A percentile compares a stretch with the other conserved stretches of the same genome.
phyloP scores from a whole-genome alignment of 2,888 invertebrate species.

The Pristionchus fissidentatus region DNA sequence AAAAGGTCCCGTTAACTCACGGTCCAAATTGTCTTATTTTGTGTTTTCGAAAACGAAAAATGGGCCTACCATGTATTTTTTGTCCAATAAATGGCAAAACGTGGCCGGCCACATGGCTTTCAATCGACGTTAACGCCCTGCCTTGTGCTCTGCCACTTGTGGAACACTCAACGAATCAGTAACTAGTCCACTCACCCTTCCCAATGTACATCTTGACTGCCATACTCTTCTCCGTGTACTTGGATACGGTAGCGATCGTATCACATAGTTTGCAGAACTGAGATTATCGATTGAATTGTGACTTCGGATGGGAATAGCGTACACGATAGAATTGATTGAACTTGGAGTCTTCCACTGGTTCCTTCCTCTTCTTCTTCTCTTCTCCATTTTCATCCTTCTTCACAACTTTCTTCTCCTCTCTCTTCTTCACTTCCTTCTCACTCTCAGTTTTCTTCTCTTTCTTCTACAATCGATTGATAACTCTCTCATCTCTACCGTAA shows the following conservation, averaged over 20 bases:
- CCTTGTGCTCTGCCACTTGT: too few relatives aligned
- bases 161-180: background rate
- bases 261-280: slow-evolving; percentile 64
- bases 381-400: slow-evolving; percentile 29
- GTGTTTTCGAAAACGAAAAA: too few relatives aligned
- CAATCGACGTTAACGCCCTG: too few relatives aligned
- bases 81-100: too few relatives aligned
- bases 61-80: too few relatives aligned
- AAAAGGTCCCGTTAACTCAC: too few relatives aligned
- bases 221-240: slow-evolving; percentile 57
- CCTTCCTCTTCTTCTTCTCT: slow-evolving; percentile 17
- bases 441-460: slow-evolving; percentile 36
- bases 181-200: slow-evolving; percentile 54
- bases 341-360: slow-evolving; percentile 53
- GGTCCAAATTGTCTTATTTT: too few relatives aligned
- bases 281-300: background rate
- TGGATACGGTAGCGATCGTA: slow-evolving; percentile 54
- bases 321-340: slow-evolving; percentile 60
- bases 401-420: slow-evolving; percentile 31
- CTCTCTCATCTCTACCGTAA: background rate
- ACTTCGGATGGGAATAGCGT: background rate
- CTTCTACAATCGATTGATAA: slow-evolving; percentile 44
- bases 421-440: slow-evolving; percentile 41
- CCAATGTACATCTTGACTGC: slow-evolving; percentile 54
- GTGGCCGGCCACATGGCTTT: too few relatives aligned